phyloP scores from a whole-genome alignment of 2,888 invertebrate species.

The Gari tellinella region DNA sequence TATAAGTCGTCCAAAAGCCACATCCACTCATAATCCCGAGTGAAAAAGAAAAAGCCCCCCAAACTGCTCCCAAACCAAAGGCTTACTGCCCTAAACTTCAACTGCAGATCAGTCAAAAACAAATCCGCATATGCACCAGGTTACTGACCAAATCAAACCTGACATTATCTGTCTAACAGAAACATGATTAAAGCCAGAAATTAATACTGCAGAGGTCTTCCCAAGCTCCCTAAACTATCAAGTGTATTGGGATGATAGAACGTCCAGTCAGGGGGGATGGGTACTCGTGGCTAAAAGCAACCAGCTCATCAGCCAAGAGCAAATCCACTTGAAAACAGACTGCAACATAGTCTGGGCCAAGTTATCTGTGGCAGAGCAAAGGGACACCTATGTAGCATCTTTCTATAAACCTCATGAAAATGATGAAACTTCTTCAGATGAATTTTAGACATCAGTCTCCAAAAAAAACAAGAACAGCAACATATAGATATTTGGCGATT shows the following conservation, averaged over 20 bases:
- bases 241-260: conserved; percentile 5
- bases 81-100: conserved; percentile 13
- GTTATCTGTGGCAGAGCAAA: not conserved
- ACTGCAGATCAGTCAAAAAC: conserved; percentile 22
- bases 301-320: conserved; percentile 1
- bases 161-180: conserved; percentile 24
- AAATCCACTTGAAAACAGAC: conserved; percentile 16
- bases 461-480: conserved; percentile 9
- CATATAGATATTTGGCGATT: conserved; percentile 6
- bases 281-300: conserved; percentile 21
- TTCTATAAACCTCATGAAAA: conserved; percentile 23
- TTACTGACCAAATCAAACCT: conserved; percentile 21
- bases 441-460: conserved; percentile 4
- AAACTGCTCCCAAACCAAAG: not conserved
- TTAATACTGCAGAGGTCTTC: conserved; percentile 24
- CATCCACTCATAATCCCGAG: too few species aligned
- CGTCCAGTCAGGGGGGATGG: not conserved
- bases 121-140: conserved; percentile 27
- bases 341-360: too few species aligned
- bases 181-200: conserved; percentile 31
- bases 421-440: conserved; percentile 6
- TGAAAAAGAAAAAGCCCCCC: too few species aligned
- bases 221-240: not conserved
- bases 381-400: not conserved
- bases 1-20: too few species aligned